A percentile compares a stretch with the other conserved stretches of the same genome.
Conservation (phyloP, 2,113 vertebrate species). For the Callipepla californica region DNA sequence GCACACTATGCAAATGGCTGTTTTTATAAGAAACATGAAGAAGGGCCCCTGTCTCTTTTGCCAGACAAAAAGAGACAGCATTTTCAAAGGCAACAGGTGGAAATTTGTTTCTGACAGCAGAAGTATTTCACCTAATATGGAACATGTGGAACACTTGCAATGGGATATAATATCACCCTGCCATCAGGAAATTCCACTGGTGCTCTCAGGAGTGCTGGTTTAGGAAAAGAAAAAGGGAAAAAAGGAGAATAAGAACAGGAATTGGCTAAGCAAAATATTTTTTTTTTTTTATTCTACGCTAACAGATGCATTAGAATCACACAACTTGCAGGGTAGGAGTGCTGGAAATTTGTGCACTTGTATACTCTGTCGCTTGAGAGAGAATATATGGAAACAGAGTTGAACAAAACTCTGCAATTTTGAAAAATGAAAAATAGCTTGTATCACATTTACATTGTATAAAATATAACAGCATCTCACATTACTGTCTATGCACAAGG, state of each 20-base stretch:
- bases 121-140: not conserved
- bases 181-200: not conserved
- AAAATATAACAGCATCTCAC: not conserved
- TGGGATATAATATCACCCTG: not conserved
- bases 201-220: not conserved
- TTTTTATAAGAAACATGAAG: not conserved
- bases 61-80: not conserved
- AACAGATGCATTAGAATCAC: not conserved
- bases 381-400: not conserved
- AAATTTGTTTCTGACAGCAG: not conserved
- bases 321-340: not conserved
- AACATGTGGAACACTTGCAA: not conserved
- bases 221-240: too few species aligned
- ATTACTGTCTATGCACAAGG: not conserved
- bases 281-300: not conserved
- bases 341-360: not conserved
- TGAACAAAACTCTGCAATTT: not conserved
- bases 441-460: not conserved
- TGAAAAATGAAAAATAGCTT: not conserved
- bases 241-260: not conserved
- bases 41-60: not conserved
- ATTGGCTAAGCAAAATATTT: not conserved
- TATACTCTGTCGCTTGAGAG: not conserved
- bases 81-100: conserved; percentile 8
- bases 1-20: not conserved